phyloP scores from a whole-genome alignment of 2,888 invertebrate genomes.

The Laothoe populi region DNA sequence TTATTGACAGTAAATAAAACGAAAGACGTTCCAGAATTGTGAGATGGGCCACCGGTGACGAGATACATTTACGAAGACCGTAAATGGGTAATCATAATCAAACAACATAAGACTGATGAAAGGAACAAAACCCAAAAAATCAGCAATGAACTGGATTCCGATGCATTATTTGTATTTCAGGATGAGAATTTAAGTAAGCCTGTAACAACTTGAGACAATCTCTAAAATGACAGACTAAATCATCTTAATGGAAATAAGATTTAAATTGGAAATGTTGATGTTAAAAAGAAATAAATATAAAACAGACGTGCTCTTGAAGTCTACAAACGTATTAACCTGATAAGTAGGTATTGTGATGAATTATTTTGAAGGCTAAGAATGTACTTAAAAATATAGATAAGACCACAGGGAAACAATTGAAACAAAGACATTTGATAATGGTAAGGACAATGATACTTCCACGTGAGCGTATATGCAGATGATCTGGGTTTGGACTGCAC shows the following conservation, averaged over 20 bases:
- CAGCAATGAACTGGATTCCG: no score
- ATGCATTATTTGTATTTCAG: no score
- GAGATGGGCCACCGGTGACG: not conserved
- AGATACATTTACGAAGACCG: not conserved
- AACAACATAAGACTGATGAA: no score
- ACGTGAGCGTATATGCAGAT: no score
- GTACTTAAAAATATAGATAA: not conserved
- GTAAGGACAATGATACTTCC: no score
- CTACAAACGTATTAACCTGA: not conserved
- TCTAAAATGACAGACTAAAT: no score
- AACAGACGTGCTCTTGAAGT: not conserved
- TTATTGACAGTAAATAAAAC: slow-evolving; percentile 27
- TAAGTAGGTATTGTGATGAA: not conserved
- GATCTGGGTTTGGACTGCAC: no score
- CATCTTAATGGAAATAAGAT: no score
- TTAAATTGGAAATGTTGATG: no score
- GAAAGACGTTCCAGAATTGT: not conserved
- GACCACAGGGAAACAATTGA: not conserved
- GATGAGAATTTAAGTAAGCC: no score
- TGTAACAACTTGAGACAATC: no score
- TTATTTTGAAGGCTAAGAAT: not conserved
- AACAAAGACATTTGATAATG: slow-evolving; percentile 2
- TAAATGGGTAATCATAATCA: not conserved
- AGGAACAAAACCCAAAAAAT: not conserved
- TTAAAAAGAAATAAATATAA: not conserved